Conservation (phyloP, 2,113 vertebrate genomes). For the Oryzias javanicus region DNA sequence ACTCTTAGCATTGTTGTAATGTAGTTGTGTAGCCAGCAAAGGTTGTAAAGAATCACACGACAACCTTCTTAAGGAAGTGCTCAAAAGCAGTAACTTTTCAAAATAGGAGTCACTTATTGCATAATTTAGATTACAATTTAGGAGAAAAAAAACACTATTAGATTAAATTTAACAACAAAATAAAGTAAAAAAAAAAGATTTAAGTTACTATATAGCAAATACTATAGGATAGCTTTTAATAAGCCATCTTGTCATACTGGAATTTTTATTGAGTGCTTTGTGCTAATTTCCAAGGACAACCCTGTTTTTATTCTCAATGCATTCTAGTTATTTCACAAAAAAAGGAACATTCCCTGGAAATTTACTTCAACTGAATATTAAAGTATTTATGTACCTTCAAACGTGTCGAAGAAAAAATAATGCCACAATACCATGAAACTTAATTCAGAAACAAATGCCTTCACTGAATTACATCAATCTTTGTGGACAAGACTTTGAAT, state of each 20-base stretch:
- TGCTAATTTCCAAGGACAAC: constrained; percentile 5
- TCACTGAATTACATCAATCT: constrained; percentile 25
- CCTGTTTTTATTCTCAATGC: background rate
- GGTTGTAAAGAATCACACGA: constrained; percentile 32
- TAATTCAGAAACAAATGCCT: constrained; percentile 31
- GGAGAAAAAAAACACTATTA: background rate
- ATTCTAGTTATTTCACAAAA: constrained; percentile 20
- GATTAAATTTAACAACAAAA: constrained; percentile 30
- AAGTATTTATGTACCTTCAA: constrained; percentile 27
- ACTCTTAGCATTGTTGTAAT: constrained; percentile 14
- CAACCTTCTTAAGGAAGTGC: constrained; percentile 43
- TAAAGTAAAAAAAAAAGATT: background rate
- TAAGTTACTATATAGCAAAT: background rate
- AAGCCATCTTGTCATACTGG: constrained; percentile 5
- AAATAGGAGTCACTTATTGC: background rate
- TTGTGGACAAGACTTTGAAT: constrained; percentile 39
- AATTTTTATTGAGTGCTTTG: constrained; percentile 23
- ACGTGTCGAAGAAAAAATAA: constrained; percentile 13
- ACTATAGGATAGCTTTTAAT: constrained; percentile 5
- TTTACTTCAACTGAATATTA: constrained; percentile 13
- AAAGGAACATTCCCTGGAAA: background rate
- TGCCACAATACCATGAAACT: constrained; percentile 20
- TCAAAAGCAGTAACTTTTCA: constrained; percentile 10
- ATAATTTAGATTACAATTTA: background rate
- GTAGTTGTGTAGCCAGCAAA: constrained; percentile 41